Conservation (phyloP, 2,888 invertebrate genomes). For the Patella caerulea region DNA sequence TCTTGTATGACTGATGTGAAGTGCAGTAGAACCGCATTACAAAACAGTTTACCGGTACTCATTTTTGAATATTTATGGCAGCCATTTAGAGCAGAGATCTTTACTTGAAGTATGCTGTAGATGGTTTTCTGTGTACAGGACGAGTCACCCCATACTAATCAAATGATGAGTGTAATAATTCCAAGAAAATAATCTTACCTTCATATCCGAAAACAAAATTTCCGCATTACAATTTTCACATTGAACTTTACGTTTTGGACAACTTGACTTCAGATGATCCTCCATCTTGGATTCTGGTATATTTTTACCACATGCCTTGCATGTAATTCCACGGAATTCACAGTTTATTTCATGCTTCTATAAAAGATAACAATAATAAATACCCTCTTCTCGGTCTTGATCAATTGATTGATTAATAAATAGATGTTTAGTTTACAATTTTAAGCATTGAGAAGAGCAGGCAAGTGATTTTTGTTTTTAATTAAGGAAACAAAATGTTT, state of each 20-base stretch:
- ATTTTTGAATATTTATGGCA: too few species aligned
- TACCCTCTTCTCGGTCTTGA: neutral
- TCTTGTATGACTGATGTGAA: too few species aligned
- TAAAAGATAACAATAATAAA: slow-evolving; percentile 9
- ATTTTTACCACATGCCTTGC: slow-evolving; percentile 38
- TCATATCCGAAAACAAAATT: slow-evolving; percentile 31
- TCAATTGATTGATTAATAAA: neutral
- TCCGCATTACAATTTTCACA: slow-evolving; percentile 47
- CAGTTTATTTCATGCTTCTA: slow-evolving; percentile 47
- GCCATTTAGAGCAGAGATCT: too few species aligned
- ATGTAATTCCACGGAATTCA: slow-evolving; percentile 37
- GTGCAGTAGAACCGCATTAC: too few species aligned
- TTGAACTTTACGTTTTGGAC: slow-evolving; percentile 39
- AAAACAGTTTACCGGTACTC: too few species aligned
- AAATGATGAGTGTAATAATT: neutral
- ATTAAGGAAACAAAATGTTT: too few species aligned
- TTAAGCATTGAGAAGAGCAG: too few species aligned
- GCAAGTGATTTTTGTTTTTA: too few species aligned
- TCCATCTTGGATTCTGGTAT: slow-evolving; percentile 35
- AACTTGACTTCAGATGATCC: slow-evolving; percentile 45
- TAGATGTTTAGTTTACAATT: too few species aligned
- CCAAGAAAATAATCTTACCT: slow-evolving; percentile 32
- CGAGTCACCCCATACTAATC: too few species aligned
- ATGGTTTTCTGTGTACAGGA: too few species aligned
- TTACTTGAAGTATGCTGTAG: too few species aligned